phyloP scores from a whole-genome alignment of 92 coral and sea anemone genomes.

The Epizoanthus fatuus region DNA sequence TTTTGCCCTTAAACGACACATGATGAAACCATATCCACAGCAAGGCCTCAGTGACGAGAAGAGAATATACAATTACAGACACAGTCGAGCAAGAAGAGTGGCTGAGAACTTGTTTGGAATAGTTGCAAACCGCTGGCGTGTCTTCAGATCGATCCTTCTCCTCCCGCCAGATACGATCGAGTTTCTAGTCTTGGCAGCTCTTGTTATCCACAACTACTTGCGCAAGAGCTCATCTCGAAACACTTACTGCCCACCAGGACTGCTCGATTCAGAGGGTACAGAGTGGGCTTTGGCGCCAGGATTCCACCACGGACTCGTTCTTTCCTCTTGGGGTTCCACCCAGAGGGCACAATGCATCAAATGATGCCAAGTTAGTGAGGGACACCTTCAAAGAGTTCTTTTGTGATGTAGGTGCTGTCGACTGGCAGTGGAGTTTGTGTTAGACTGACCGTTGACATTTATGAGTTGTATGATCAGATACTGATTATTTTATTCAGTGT shows the following conservation, averaged over 20 bases:
- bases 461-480: too few relatives aligned
- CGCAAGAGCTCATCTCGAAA: conserved; percentile 46
- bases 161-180: conserved; percentile 49
- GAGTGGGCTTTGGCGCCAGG: conserved; percentile 56
- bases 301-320: conserved; percentile 44
- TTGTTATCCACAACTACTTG: conserved; percentile 56
- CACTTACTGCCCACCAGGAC: conserved; percentile 55
- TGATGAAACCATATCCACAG: conserved; percentile 72
- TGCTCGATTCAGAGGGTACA: conserved; percentile 26
- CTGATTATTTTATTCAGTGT: too few relatives aligned
- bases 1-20: conserved; percentile 44
- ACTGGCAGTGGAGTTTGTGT: conserved; percentile 38
- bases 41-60: conserved; percentile 54
- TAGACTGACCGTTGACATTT: not conserved
- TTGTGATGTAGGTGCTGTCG: conserved; percentile 39
- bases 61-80: conserved; percentile 63
- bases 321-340: conserved; percentile 61
- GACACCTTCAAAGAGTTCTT: conserved; percentile 40
- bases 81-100: conserved; percentile 63
- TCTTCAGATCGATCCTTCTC: conserved; percentile 32
- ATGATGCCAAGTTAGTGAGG: conserved; percentile 67
- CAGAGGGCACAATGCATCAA: conserved; percentile 71
- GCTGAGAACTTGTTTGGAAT: conserved; percentile 66
- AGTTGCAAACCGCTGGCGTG: conserved; percentile 62
- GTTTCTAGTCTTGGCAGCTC: conserved; percentile 46